Percentiles rank a stretch among this genome's conserved stretches.
These are phyloP conservation scores for Acleris laterana DNA, from an alignment of 2,888 invertebrate genomes.

Conservation along the genomic window DNA sequence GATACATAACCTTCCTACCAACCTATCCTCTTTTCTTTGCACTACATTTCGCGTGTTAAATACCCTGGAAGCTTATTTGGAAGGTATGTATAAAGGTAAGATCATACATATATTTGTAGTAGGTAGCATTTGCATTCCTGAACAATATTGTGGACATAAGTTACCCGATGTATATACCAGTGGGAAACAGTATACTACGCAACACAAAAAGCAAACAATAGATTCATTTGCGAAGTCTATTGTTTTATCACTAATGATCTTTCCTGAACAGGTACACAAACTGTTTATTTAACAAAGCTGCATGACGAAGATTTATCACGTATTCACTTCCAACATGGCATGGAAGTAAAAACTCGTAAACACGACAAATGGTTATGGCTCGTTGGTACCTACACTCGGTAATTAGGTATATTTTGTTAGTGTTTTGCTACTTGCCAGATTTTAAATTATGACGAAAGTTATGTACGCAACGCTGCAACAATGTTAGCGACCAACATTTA, in stretches of 20 bases:
- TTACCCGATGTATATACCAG: constrained; percentile 11
- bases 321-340: neutral
- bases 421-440: too few species aligned
- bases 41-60: neutral
- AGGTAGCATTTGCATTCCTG: neutral
- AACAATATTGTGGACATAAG: constrained; percentile 8
- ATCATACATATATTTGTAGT: neutral
- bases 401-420: too few species aligned
- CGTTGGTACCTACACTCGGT: too few species aligned
- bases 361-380: neutral
- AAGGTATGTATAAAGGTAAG: too few species aligned
- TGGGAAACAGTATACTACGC: constrained; percentile 35
- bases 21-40: too few species aligned
- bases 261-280: constrained; percentile 47
- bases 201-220: constrained; percentile 49
- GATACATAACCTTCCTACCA: too few species aligned
- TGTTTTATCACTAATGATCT: constrained; percentile 55
- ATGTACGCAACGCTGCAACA: too few species aligned
- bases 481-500: too few species aligned
- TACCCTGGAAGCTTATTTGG: constrained; percentile 1
- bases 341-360: neutral
- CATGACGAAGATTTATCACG: constrained; percentile 19
- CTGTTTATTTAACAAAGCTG: constrained; percentile 23
- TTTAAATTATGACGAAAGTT: too few species aligned
- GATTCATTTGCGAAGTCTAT: constrained; percentile 53